Conservation (phyloP, 2,797 vertebrate genomes). For the Melanotaenia trifasciata region DNA sequence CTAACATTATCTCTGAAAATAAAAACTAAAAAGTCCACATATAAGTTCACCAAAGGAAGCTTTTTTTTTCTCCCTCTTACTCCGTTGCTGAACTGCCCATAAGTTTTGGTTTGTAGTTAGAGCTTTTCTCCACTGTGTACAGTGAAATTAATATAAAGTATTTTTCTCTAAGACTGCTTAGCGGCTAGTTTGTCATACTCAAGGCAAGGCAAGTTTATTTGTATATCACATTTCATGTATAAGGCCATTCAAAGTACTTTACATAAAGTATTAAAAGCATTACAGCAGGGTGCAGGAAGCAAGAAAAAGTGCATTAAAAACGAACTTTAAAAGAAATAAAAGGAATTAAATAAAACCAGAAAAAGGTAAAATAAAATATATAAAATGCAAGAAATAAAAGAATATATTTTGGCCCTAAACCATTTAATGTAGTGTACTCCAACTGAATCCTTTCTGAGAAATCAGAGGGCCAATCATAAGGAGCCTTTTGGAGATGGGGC, state of each 20-base stretch:
- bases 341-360: no score
- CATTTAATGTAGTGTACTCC: not conserved
- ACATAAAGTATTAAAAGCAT: no score
- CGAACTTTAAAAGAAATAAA: no score
- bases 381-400: no score
- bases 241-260: no score
- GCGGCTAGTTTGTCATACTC: not conserved
- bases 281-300: no score
- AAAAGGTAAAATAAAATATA: no score
- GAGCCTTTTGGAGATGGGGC: not conserved
- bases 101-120: not conserved
- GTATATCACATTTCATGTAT: no score
- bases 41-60: not conserved
- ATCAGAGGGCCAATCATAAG: not conserved
- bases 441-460: not conserved
- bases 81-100: not conserved
- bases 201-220: no score
- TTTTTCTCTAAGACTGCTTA: not conserved
- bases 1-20: not conserved
- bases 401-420: no score
- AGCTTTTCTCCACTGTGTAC: not conserved
- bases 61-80: not conserved
- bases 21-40: not conserved
- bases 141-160: not conserved
- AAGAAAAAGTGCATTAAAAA: no score